Evolutionary conservation across 2,888 invertebrate genomes (phyloP).

Genomic region (Kryphioiulus occultus): DNA sequence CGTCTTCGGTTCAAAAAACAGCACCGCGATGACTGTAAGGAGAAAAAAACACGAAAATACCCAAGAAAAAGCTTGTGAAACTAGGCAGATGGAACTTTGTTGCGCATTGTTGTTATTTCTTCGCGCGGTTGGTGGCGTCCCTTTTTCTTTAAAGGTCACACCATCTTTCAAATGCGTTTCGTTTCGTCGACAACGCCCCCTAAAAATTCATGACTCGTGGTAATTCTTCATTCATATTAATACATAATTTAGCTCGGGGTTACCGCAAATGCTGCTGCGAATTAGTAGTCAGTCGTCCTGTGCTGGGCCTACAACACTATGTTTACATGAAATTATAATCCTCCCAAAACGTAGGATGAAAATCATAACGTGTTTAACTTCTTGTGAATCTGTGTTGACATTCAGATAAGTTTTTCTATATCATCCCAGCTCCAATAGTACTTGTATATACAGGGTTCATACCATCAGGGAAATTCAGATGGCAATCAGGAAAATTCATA

Average conservation of each 20-base stretch:
- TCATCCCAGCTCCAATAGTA: too few species aligned
- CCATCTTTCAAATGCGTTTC: constrained; percentile 14
- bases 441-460: too few species aligned
- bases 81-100: constrained; percentile 1
- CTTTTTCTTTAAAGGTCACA: neutral
- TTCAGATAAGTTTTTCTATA: neutral
- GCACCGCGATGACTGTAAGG: neutral
- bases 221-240: constrained; percentile 31
- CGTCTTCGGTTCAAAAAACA: neutral
- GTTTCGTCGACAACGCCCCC: constrained; percentile 33
- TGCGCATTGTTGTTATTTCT: constrained; percentile 29
- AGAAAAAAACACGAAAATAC: neutral
- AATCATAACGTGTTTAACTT: neutral
- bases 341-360: neutral
- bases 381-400: neutral
- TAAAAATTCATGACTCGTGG: constrained; percentile 36
- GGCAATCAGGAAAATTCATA: too few species aligned
- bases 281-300: neutral
- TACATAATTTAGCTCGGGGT: constrained; percentile 28
- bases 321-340: constrained; percentile 14
- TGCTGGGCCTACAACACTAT: neutral
- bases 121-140: constrained; percentile 18
- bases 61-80: neutral
- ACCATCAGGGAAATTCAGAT: too few species aligned
- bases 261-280: constrained; percentile 14